These are phyloP conservation scores for Cetonia aurata DNA, from an alignment of 2,888 invertebrate species.

Conservation along the genomic window DNA sequence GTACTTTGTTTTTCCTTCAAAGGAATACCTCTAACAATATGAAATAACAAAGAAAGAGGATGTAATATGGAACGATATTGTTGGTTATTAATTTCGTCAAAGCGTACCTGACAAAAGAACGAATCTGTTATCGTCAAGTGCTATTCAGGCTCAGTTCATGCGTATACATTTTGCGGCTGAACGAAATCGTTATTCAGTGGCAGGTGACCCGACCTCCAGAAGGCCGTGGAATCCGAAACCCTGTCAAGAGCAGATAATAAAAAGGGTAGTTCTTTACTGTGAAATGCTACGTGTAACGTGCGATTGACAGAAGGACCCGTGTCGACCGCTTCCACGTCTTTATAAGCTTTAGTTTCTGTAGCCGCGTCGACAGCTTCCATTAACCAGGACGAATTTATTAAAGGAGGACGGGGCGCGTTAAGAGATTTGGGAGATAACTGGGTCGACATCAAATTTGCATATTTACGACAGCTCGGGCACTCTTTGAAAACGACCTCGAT, in stretches of 20 bases:
- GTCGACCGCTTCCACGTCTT: conserved; percentile 28
- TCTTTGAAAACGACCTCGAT: no score
- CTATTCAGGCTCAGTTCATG: no score
- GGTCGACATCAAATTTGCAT: no score
- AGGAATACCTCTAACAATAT: no score
- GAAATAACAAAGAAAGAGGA: no score
- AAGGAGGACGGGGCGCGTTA: conserved; percentile 1
- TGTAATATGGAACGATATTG: no score
- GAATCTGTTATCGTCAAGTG: not conserved
- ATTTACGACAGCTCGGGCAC: no score
- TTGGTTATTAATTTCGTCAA: not conserved
- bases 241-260: conserved; percentile 15
- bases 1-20: no score
- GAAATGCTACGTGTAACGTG: conserved; percentile 9
- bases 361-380: conserved; percentile 17
- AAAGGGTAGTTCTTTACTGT: conserved; percentile 7
- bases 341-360: conserved; percentile 34
- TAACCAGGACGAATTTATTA: conserved; percentile 26
- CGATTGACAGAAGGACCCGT: conserved; percentile 25
- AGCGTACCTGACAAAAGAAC: not conserved
- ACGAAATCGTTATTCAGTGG: not conserved
- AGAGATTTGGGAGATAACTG: conserved; percentile 6
- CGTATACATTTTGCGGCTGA: no score
- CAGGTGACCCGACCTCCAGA: not conserved
- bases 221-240: not conserved